Conservation (phyloP, 2,797 vertebrate species). For the Hirundo rustica region DNA sequence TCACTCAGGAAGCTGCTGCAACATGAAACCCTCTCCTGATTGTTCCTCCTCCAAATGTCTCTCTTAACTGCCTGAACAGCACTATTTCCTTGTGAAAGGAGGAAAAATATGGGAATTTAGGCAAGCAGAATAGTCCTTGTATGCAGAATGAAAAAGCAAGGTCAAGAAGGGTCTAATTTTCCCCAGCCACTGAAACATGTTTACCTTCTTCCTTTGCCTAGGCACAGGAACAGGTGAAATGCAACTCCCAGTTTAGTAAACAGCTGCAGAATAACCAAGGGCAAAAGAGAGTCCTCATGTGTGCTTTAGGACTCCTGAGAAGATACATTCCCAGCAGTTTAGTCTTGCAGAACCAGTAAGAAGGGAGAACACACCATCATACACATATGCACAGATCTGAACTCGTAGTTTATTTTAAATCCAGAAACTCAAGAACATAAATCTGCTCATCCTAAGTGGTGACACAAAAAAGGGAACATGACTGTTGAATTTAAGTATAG, state of each 20-base stretch:
- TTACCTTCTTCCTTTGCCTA: neutral
- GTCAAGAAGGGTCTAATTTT: slow-evolving; percentile 37
- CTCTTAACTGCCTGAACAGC: neutral
- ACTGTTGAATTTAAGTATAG: neutral
- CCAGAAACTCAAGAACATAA: neutral
- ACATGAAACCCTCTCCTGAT: slow-evolving; percentile 48
- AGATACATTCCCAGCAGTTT: neutral
- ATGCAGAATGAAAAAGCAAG: neutral
- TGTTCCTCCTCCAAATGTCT: slow-evolving; percentile 40
- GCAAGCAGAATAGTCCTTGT: neutral
- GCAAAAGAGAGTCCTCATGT: neutral
- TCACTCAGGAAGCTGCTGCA: slow-evolving; percentile 31
- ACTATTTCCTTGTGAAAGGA: slow-evolving; percentile 9
- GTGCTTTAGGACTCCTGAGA: neutral
- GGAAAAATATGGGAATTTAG: slow-evolving; percentile 15
- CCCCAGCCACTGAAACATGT: neutral
- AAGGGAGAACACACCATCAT: neutral
- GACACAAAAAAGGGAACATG: neutral
- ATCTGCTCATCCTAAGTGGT: neutral
- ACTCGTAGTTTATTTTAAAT: neutral
- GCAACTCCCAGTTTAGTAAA: neutral
- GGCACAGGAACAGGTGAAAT: neutral
- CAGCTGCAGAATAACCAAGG: neutral
- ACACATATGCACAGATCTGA: neutral
- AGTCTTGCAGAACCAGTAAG: neutral